phyloP scores from a whole-genome alignment of 2,113 vertebrate species.

The Mastomys coucha region DNA sequence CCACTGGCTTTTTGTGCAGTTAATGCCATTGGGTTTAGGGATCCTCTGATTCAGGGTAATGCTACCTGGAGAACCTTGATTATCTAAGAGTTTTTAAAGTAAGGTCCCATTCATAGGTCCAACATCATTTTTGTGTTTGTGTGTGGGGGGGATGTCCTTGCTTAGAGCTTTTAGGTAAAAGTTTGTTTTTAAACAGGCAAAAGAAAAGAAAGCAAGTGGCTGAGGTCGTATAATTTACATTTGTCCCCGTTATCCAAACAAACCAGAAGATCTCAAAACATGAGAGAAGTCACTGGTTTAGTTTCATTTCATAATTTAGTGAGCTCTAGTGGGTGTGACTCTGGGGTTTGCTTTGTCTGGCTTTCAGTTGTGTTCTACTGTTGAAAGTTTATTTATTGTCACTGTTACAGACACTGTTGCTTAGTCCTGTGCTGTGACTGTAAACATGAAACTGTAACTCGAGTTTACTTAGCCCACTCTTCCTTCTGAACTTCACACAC shows the following conservation, averaged over 20 bases:
- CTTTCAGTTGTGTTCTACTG: background rate
- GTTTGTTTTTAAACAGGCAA: slow-evolving; percentile 17
- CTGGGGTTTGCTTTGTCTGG: background rate
- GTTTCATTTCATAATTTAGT: background rate
- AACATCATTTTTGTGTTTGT: background rate
- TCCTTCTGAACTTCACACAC: background rate
- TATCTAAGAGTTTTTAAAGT: background rate
- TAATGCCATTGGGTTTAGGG: background rate
- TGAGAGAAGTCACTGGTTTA: slow-evolving; percentile 21
- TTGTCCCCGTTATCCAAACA: background rate
- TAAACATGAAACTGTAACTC: slow-evolving; percentile 33
- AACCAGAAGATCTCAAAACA: background rate
- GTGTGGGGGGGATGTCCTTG: too few species aligned
- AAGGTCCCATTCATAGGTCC: background rate
- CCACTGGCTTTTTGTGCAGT: background rate
- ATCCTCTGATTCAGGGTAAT: background rate
- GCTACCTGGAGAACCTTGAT: background rate
- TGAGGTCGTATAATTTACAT: background rate
- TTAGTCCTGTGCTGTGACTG: slow-evolving; percentile 6
- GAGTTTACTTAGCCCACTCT: background rate
- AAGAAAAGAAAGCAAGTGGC: slow-evolving; percentile 3
- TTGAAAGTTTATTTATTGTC: background rate
- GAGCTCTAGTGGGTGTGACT: background rate
- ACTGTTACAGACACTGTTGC: background rate
- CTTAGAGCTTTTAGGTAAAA: slow-evolving; percentile 39